Percentiles rank a stretch among this genome's conserved stretches.
These are phyloP conservation scores for Hippoglossus stenolepis DNA, from an alignment of 2,113 vertebrate species.

Conservation along the genomic window DNA sequence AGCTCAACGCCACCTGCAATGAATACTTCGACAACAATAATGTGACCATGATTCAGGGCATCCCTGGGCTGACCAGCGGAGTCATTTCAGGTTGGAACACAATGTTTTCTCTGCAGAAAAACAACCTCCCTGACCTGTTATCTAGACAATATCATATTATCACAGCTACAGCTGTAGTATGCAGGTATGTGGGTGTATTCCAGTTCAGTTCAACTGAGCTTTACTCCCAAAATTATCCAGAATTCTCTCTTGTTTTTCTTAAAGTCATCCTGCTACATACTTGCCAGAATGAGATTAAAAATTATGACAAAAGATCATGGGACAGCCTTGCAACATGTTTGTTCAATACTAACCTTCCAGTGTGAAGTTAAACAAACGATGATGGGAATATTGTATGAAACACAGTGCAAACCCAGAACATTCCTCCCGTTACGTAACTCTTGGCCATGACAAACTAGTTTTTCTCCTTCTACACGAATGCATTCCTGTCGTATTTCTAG, in stretches of 20 bases:
- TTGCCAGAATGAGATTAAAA: neutral
- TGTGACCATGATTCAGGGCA: slow-evolving; percentile 89
- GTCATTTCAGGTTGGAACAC: slow-evolving; percentile 80
- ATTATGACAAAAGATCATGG: neutral
- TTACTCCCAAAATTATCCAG: neutral
- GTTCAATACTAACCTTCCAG: neutral
- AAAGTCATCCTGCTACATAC: neutral
- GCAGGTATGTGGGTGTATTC: neutral
- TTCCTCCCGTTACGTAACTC: slow-evolving; percentile 38
- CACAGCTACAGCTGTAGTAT: neutral
- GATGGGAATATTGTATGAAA: neutral
- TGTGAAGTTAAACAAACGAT: neutral
- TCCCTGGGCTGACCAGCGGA: slow-evolving; percentile 90
- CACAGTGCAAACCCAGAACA: slow-evolving; percentile 5
- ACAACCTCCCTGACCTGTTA: neutral
- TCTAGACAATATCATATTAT: neutral
- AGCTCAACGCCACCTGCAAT: slow-evolving; percentile 84
- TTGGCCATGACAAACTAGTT: slow-evolving; percentile 21
- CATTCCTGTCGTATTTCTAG: slow-evolving; percentile 40
- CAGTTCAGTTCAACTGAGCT: neutral
- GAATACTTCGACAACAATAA: slow-evolving; percentile 90
- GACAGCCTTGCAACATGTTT: neutral
- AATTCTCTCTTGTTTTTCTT: neutral
- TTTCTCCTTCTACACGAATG: neutral
- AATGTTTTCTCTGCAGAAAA: neutral